Base-by-base conservation (phyloP, 2,113 vertebrate species). In the Microcebus griseorufus region DNA sequence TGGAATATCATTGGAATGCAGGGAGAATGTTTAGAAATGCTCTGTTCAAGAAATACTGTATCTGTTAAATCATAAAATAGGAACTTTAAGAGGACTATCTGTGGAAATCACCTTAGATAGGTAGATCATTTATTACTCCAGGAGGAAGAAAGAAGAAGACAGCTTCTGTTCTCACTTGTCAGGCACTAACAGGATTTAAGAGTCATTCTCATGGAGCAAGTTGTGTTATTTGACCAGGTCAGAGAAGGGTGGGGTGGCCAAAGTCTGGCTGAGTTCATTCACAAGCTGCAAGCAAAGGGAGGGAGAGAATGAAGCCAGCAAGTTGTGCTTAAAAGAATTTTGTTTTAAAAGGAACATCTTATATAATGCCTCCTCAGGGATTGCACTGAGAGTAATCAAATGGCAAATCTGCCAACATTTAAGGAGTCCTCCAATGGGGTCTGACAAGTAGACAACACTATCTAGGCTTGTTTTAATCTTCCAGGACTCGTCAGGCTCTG, bases 61-160 rank as follows among this genome's bases (percentile, higher is more conserved):
- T 9, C 39, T 94, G 32, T 72, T 84, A 80, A 69, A 70, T 89
- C 58, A 67, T 81, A 58, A 97, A 92, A 82, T 62, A 76, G 34
- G 25, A 92, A 22, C 62, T 94, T 16, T 75, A 67, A 86, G 53
- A 48, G 55, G 22, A 76, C 51, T 79, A 62, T 80, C 42, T 90
- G 4, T 34, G 11, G 23, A 90, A 65, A 42, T 93, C 88, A 85
- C 82, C 45, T 45, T n/a, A 51, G 67, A 58, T 75, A 6, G 13
- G 11, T 17, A 42, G 51, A 60, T 92, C 62, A 96, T 88, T 94
- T 93, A 95, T 88, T 87, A 82, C 55, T 93, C 53, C 42, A 37
- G 32, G 60, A 27, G 55, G 29, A 73, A 73, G 32, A 70, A 90
- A 81, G 48, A 55, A n/a, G 5, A 22, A 22, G 60, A 14, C 39